Base-by-base conservation (phyloP, 2,888 invertebrate species). In the Eilema caniola region DNA sequence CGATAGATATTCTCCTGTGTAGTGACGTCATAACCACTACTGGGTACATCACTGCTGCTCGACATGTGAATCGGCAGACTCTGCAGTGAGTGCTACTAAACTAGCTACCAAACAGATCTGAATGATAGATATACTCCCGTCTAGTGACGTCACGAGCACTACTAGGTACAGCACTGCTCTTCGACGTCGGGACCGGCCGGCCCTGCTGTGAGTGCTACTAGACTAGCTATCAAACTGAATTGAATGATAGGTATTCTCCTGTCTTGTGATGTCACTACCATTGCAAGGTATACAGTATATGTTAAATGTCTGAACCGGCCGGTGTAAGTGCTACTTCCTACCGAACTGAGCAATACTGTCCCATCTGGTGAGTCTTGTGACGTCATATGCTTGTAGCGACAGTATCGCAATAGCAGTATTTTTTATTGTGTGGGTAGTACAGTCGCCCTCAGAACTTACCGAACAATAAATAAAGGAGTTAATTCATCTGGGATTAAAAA, bases 91-190 rank as follows among this genome's bases (percentile, higher is more conserved):
- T 69, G 69, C 69, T 24, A 31, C 33, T 4, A 5, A n/a, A 41
- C 41, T 16, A 28, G 14, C 31, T 11, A 10, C 20, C 20, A 8
- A 53, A 64, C 47, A 28, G 28, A 47, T 53, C 41, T 64, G 12
- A 53, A n/a, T 8, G n/a, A n/a, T n/a, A 8, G 14, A 8, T 16
- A 41, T 1, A 1, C 61, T 11, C 62, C 12, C n/a, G n/a, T n/a
- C n/a, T 24, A 37, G 37, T 37, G 24, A 37, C 37, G 23, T 16
- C 41, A 41, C 14, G 14, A 41, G 16, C 94, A 95, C 74, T 28
- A 28, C 28, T 4, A 5, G 28, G 28, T 28, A 95, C 95, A 84
- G 95, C 95, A 94, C 94, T 95, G 93, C 94, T 94, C 67, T 94
- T 94, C 81, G 94, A 94, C 89, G 94, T 94, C 70, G 94, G 82